Conservation (phyloP, 2,113 vertebrate species). For the Recurvirostra avosetta region DNA sequence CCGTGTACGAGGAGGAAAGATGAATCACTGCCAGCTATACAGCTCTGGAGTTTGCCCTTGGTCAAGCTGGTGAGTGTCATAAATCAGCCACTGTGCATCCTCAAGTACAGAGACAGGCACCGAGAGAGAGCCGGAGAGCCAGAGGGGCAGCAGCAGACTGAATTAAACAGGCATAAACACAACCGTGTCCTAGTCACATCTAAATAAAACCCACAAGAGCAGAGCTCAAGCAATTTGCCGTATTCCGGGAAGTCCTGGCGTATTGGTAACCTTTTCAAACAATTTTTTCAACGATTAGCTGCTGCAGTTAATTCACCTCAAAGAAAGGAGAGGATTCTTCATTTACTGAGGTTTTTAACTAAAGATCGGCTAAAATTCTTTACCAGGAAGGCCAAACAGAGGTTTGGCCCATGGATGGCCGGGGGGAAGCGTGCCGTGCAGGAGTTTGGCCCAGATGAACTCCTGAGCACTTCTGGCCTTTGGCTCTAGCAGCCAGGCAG, state of each 20-base stretch:
- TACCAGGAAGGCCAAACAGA: background rate
- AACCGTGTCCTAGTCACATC: background rate
- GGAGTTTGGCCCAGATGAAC: background rate
- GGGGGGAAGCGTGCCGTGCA: background rate
- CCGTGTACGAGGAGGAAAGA: background rate
- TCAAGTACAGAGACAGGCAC: background rate
- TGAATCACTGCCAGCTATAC: background rate
- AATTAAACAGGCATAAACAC: background rate
- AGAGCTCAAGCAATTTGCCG: background rate
- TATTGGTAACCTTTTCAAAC: background rate
- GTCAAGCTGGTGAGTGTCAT: background rate
- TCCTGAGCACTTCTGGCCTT: background rate
- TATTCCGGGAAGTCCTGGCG: background rate
- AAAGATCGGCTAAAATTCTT: background rate
- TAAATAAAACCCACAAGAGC: background rate
- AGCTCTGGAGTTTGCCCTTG: background rate
- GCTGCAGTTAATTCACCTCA: background rate
- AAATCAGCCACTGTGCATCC: background rate
- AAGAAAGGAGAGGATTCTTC: background rate
- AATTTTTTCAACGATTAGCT: background rate
- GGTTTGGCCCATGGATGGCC: background rate
- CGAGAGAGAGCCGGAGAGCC: background rate
- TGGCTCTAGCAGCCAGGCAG: background rate
- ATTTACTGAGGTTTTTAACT: background rate
- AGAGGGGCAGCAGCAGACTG: background rate